Conservation (phyloP, 2,113 vertebrate species). For the Hippoglossus stenolepis region DNA sequence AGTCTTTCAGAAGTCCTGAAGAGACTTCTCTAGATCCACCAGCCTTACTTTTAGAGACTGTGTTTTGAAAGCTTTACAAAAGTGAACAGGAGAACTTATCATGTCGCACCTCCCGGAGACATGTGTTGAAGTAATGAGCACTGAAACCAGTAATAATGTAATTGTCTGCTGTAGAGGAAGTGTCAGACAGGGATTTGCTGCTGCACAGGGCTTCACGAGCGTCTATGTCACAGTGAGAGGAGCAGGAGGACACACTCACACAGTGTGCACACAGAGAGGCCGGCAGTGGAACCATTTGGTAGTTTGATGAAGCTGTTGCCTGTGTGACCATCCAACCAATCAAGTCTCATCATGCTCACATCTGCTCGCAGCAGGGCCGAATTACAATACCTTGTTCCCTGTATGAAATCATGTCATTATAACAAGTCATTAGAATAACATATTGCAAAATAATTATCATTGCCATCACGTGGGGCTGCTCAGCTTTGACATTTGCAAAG, state of each 20-base stretch:
- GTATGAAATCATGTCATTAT: background rate
- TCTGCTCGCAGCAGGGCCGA: constrained; percentile 2
- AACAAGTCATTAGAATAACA: background rate
- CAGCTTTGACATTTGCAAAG: background rate
- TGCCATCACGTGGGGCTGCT: background rate
- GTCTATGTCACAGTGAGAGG: constrained; percentile 13
- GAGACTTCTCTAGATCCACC: too few relatives aligned
- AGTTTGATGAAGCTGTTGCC: constrained; percentile 28
- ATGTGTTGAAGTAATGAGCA: constrained; percentile 1
- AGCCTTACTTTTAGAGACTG: too few relatives aligned
- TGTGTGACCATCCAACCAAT: constrained; percentile 29
- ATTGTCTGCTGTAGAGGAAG: constrained; percentile 1
- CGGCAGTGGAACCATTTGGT: constrained; percentile 32
- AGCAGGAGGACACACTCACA: background rate
- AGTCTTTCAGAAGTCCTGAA: too few relatives aligned
- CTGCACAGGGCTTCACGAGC: background rate
- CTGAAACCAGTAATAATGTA: background rate
- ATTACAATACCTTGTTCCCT: background rate
- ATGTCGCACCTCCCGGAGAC: background rate
- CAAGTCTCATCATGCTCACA: constrained; percentile 20
- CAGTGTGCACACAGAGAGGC: constrained; percentile 9
- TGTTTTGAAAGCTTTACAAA: background rate
- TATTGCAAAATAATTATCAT: background rate
- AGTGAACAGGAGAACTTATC: background rate
- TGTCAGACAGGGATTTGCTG: constrained; percentile 13